Base-by-base conservation (phyloP, 2,113 vertebrate species). In the Sus scrofa region DNA sequence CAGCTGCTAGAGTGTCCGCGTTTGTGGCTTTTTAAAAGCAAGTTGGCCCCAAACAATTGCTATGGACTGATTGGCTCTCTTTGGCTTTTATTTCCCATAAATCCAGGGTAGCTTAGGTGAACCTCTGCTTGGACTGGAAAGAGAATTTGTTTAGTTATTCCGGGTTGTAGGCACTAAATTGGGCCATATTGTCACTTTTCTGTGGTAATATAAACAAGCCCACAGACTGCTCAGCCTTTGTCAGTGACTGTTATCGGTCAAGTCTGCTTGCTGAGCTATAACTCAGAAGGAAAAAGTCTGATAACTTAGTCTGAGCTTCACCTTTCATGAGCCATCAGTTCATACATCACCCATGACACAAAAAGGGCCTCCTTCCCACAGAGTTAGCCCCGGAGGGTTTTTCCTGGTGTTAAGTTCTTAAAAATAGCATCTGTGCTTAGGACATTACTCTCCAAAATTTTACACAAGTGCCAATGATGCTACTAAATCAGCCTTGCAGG, bases 251-350 rank as follows among this genome's bases (percentile, higher is more conserved):
- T 88, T 96, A 98, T 97, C 78, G 15, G 92, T 95, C 95, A 97
- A 98, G 94, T 95, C 50, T 75, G 79, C 98, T 97, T 63, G 92
- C 90, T 65, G 88, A 94, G 95, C 90, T 71, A 86, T 97, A 98
- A 98, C 83, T 98, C 96, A 98, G 79, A 97, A 98, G 95, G 97
- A 93, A 97, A 97, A 94, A 10, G 0, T 87, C 95, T 0, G 96
- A 98, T 98, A 98, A 98, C 95, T 97, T 95, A 96, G 97, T 97
- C 96, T 94, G 97, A 96, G 95, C 84, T 96, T 97, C 97, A 98
- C 96, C 96, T 98, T 98, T 97, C 92, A 95, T 92, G 94, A 98
- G 91, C 91, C 97, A 95, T 98, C 97, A 97, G 97, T 97, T 98
- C 98, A 98, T 98, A 96, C 60, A 98, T 98, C 96, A 98, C 89